Percentiles rank a stretch among this genome's conserved stretches.
Conservation (phyloP, 2,113 vertebrate species). For the Lota lota region DNA sequence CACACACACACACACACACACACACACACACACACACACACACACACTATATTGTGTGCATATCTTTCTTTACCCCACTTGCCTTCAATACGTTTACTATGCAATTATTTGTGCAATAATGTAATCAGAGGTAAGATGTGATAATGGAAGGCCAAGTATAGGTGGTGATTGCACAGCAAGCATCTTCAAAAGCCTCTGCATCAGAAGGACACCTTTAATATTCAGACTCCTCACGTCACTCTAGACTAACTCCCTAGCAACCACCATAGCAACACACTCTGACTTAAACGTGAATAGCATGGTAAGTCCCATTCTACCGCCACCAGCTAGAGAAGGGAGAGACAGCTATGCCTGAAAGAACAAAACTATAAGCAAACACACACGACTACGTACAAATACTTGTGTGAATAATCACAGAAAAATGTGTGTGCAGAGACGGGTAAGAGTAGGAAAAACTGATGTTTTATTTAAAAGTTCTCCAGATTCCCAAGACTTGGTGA, state of each 20-base stretch:
- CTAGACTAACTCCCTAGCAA: conserved; percentile 79
- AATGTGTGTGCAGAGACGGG: conserved; percentile 1
- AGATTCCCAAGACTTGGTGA: too few relatives aligned
- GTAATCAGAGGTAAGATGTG: conserved; percentile 17
- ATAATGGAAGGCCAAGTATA: conserved; percentile 56
- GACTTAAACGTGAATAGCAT: conserved; percentile 77
- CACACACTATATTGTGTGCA: too few relatives aligned
- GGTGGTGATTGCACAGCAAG: conserved; percentile 58
- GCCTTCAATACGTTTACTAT: background rate
- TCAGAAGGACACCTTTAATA: conserved; percentile 81
- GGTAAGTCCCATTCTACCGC: conserved; percentile 63
- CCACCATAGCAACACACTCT: conserved; percentile 79
- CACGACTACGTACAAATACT: conserved; percentile 24
- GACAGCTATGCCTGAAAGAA: conserved; percentile 46
- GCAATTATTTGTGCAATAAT: background rate
- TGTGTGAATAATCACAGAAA: conserved; percentile 34
- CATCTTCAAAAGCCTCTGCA: conserved; percentile 61
- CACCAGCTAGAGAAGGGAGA: conserved; percentile 49
- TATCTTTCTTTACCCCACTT: too few relatives aligned
- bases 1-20: too few relatives aligned
- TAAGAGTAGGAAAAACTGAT: background rate
- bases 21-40: too few relatives aligned
- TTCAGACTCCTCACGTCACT: conserved; percentile 76
- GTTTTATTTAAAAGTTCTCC: too few relatives aligned
- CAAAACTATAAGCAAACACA: conserved; percentile 43